Percentiles rank a stretch among this genome's conserved stretches.
These are phyloP conservation scores for Netelia melanura DNA, from an alignment of 2,888 invertebrate species.

Conservation along the genomic window DNA sequence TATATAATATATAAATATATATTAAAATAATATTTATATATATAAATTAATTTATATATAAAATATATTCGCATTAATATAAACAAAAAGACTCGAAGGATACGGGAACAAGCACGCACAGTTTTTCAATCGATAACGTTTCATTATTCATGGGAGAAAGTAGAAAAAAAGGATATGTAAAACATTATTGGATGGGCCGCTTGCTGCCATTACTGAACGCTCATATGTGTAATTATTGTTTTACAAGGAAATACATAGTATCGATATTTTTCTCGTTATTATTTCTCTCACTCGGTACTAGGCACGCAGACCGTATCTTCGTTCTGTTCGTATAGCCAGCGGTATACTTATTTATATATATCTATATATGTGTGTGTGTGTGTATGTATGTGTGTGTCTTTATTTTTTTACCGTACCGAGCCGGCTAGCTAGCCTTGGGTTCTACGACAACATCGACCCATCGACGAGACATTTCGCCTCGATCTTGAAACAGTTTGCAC, in stretches of 20 bases:
- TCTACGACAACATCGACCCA: conserved; percentile 66
- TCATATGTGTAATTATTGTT: too few relatives aligned
- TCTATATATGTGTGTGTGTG: conserved; percentile 20
- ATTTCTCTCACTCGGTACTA: conserved; percentile 41
- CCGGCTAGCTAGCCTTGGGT: conserved; percentile 65
- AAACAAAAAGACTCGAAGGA: neutral
- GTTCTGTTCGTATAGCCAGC: neutral
- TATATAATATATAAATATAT: too few relatives aligned
- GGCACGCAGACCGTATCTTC: neutral
- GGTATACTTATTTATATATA: conserved; percentile 9
- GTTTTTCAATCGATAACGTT: neutral
- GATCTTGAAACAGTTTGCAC: too few relatives aligned
- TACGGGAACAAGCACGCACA: neutral
- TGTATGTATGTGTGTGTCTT: conserved; percentile 24
- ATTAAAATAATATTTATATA: too few relatives aligned
- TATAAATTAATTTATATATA: too few relatives aligned
- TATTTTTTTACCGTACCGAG: conserved; percentile 8
- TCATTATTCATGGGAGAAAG: neutral
- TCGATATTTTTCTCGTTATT: conserved; percentile 41
- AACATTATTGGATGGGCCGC: neutral
- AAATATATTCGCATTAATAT: conserved; percentile 1
- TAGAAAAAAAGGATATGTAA: neutral
- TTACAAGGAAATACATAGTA: too few relatives aligned
- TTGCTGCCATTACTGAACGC: neutral
- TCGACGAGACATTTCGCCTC: conserved; percentile 35